Evolutionary conservation across 1,140 invertebrate species (phyloP).

Genomic region (Ectropis grisescens): DNA sequence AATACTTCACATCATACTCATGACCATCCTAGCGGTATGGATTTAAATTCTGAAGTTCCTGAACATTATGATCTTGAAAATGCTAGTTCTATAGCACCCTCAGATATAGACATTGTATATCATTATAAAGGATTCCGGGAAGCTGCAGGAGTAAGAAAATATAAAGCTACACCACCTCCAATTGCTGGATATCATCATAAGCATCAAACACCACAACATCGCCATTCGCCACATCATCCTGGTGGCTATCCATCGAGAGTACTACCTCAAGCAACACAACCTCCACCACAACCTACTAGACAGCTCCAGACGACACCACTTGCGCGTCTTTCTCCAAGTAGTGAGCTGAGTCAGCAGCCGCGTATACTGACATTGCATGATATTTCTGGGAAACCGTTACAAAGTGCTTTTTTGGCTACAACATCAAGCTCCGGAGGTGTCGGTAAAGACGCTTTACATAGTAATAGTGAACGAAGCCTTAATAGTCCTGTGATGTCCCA

Average conservation of each 20-base stretch:
- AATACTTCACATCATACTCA: slow-evolving; percentile 76
- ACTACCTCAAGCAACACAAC: slow-evolving; percentile 76
- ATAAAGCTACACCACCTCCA: slow-evolving; percentile 85
- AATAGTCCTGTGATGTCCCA: slow-evolving; percentile 94
- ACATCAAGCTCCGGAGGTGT: slow-evolving; percentile 88
- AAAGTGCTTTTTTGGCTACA: slow-evolving; percentile 88
- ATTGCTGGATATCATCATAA: slow-evolving; percentile 83
- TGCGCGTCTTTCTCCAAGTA: slow-evolving; percentile 90
- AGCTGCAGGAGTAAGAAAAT: slow-evolving; percentile 84
- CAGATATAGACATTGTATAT: slow-evolving; percentile 96
- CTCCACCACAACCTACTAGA: slow-evolving; percentile 70
- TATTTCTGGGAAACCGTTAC: slow-evolving; percentile 92
- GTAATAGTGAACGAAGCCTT: slow-evolving; percentile 89
- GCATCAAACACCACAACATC: slow-evolving; percentile 78
- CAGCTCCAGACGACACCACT: slow-evolving; percentile 89
- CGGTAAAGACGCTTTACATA: slow-evolving; percentile 85
- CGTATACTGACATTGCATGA: slow-evolving; percentile 93
- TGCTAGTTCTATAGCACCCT: slow-evolving; percentile 96
- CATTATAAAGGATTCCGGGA: slow-evolving; percentile 95
- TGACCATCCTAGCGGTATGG: slow-evolving; percentile 74
- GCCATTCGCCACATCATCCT: slow-evolving; percentile 79
- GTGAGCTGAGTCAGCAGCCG: slow-evolving; percentile 92
- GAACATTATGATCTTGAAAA: slow-evolving; percentile 98
- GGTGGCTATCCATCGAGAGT: slow-evolving; percentile 78
- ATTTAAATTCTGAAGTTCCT: slow-evolving; percentile 86